Percentiles rank a stretch among this genome's conserved stretches.
Conservation (phyloP, 2,888 invertebrate genomes). For the Drosophila niveifrons region DNA sequence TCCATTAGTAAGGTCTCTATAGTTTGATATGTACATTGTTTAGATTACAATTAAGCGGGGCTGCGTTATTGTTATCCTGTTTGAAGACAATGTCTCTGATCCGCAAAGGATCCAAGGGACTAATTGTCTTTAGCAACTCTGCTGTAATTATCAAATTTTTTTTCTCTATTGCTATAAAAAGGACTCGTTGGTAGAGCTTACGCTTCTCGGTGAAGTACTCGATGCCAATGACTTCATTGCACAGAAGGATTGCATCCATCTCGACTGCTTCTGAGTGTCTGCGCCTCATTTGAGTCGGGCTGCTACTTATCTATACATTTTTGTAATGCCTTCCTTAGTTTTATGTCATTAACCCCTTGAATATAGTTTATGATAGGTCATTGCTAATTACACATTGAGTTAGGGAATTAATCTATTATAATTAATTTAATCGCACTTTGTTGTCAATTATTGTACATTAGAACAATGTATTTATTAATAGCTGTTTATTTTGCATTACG, state of each 20-base stretch:
- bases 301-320: constrained; percentile 21
- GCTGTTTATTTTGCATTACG: not conserved
- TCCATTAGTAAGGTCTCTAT: constrained; percentile 89
- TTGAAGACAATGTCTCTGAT: constrained; percentile 88
- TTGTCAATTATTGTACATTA: too few relatives aligned
- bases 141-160: constrained; percentile 85
- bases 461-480: not conserved
- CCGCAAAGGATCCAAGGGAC: constrained; percentile 88
- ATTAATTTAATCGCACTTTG: too few relatives aligned
- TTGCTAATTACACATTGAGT: too few relatives aligned
- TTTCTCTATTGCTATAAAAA: not conserved
- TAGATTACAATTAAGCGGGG: constrained; percentile 89
- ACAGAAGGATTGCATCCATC: constrained; percentile 37
- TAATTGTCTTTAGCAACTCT: constrained; percentile 84
- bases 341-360: too few relatives aligned
- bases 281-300: constrained; percentile 3
- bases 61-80: constrained; percentile 90
- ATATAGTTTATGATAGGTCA: too few relatives aligned
- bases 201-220: constrained; percentile 74
- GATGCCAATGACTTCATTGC: constrained; percentile 42
- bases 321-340: constrained; percentile 11
- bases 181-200: constrained; percentile 45
- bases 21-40: constrained; percentile 88
- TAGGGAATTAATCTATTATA: too few relatives aligned
- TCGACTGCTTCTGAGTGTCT: constrained; percentile 30